Percentiles rank a stretch among this genome's conserved stretches.
phyloP scores from a whole-genome alignment of 2,113 vertebrate species.

The Ictidomys tridecemlineatus region DNA sequence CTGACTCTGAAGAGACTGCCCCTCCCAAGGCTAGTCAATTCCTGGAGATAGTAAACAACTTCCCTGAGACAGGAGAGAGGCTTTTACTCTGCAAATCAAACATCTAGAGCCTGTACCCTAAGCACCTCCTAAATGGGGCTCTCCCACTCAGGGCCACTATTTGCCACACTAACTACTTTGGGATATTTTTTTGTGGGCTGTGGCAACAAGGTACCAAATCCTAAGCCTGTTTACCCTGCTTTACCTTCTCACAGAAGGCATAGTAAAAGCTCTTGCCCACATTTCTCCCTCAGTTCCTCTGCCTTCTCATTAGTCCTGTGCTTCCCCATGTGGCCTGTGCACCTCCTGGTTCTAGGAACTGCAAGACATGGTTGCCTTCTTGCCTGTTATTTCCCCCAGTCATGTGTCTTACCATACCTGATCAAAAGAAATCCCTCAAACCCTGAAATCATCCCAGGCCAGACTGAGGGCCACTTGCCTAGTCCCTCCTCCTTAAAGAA shows the following conservation, averaged over 20 bases:
- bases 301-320: background rate
- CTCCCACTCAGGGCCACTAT: background rate
- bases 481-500: background rate
- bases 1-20: background rate
- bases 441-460: background rate
- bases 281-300: no score
- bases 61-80: background rate
- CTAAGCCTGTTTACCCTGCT: background rate
- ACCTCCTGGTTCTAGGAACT: background rate
- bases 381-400: background rate
- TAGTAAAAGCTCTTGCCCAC: background rate
- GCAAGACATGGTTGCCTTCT: background rate
- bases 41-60: background rate
- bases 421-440: background rate
- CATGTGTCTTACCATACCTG: background rate
- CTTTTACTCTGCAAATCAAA: background rate
- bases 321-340: background rate
- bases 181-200: no score
- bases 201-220: background rate
- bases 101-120: background rate
- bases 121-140: background rate
- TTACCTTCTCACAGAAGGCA: background rate
- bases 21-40: background rate
- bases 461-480: background rate
- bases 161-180: background rate